Percentiles rank a stretch among this genome's conserved stretches.
phyloP scores from a whole-genome alignment of 2,797 vertebrate genomes.

The Iguana delicatissima region DNA sequence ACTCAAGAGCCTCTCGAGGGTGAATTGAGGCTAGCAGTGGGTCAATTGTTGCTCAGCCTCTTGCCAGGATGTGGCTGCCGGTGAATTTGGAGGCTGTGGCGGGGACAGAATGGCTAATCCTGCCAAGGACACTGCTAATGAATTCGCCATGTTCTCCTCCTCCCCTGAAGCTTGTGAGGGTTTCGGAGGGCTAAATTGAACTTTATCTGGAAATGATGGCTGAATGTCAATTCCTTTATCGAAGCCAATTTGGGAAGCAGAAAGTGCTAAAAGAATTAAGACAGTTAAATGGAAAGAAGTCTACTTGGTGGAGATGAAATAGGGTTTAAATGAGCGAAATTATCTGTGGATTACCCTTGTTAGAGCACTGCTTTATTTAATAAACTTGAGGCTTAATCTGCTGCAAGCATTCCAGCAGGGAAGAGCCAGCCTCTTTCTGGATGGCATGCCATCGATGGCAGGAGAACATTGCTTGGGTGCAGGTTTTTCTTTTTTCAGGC shows the following conservation, averaged over 20 bases:
- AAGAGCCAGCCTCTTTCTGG: neutral
- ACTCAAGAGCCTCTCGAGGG: neutral
- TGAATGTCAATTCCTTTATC: constrained; percentile 70
- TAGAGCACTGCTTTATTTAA: constrained; percentile 64
- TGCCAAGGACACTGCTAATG: constrained; percentile 31
- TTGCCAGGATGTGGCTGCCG: constrained; percentile 9
- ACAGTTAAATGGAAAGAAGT: constrained; percentile 70
- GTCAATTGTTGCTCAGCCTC: neutral
- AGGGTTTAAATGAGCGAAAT: constrained; percentile 69
- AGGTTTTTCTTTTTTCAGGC: neutral
- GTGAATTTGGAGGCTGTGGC: constrained; percentile 12
- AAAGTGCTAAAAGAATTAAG: constrained; percentile 73
- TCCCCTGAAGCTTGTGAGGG: constrained; percentile 23
- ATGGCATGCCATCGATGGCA: neutral
- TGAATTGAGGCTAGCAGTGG: neutral
- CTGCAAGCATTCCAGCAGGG: constrained; percentile 42
- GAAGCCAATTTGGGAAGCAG: constrained; percentile 70
- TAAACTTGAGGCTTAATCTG: constrained; percentile 65
- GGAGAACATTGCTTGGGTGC: neutral
- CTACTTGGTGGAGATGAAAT: constrained; percentile 70
- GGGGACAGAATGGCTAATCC: constrained; percentile 26
- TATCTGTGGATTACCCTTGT: constrained; percentile 63
- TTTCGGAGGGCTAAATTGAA: constrained; percentile 58
- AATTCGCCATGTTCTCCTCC: constrained; percentile 53
- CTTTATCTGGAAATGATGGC: constrained; percentile 64